Conservation (phyloP, 2,888 invertebrate species). For the Agonopterix subpropinquella region DNA sequence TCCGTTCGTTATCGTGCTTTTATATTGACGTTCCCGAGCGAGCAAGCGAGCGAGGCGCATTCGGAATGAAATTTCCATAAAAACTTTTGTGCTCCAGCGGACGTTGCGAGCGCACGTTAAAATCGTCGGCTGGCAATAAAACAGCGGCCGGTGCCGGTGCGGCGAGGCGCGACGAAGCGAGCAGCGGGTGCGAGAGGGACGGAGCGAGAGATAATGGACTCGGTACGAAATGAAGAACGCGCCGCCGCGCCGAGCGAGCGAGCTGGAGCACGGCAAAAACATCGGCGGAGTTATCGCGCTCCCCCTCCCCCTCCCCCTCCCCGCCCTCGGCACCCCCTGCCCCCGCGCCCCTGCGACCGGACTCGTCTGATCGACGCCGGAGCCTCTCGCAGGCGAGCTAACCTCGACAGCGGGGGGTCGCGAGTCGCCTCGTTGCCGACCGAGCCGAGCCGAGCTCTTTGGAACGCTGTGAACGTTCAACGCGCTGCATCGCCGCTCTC, state of each 20-base stretch:
- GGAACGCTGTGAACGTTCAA: conserved; percentile 45
- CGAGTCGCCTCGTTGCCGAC: conserved; percentile 30
- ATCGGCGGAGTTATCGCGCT: conserved; percentile 68
- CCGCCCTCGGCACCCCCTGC: conserved; percentile 24
- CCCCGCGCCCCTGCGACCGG: conserved; percentile 35
- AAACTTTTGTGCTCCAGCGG: conserved; percentile 75
- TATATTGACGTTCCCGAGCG: conserved; percentile 72
- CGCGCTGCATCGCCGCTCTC: conserved; percentile 41
- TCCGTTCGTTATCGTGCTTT: conserved; percentile 75
- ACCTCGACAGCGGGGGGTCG: conserved; percentile 72
- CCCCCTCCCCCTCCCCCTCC: too few species aligned
- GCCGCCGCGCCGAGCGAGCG: conserved; percentile 65
- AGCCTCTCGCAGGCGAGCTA: conserved; percentile 65
- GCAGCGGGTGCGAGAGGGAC: conserved; percentile 59
- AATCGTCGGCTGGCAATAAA: conserved; percentile 75
- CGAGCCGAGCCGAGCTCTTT: conserved; percentile 16
- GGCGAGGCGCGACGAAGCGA: conserved; percentile 68
- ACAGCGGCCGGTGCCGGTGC: conserved; percentile 75
- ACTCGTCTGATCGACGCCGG: conserved; percentile 61
- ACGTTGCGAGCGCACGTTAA: conserved; percentile 76
- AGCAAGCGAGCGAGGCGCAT: conserved; percentile 70
- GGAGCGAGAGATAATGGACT: conserved; percentile 69
- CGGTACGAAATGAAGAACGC: conserved; percentile 71
- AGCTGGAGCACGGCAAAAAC: conserved; percentile 71
- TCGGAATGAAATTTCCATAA: conserved; percentile 76